Evolutionary conservation across 2,888 invertebrate species (phyloP), one percentile per base, ranked within the genome.

Genomic region (Podabrus alpinus): DNA sequence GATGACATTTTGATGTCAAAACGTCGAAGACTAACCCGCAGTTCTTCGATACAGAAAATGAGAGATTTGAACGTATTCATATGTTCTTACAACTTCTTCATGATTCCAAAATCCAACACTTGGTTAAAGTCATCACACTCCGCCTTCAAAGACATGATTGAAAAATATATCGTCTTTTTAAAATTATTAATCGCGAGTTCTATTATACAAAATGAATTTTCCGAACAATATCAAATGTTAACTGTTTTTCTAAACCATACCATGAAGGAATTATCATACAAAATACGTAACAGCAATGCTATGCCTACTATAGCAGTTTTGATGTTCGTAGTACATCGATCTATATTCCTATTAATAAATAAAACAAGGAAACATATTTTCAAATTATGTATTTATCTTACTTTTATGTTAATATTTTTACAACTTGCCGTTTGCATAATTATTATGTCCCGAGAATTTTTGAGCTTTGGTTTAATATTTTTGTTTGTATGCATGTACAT

Each of bases 1-100:
- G 45, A 45, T n/a, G 45, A 64, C 9, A 64, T 19, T 17, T 64
- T 64, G 13, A 64, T 19, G 62, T 17, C 62, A 2, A 64, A 64
- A 64, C 15, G 62, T n/a, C n/a, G 21, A 64, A 17, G 62, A 9
- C 80, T 86, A 29, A 82, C 82, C 15, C 80, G 86, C 9, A 82
- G 82, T 10, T 78, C 84, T 2, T 86, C 86, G 7, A 80, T 86
- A 25, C 85, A 86, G 19, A 85, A 83, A 71, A 84, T 86, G 74
- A 82, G 78, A 66, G 81, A 83, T 62, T 84, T 86, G 81, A 86
- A 86, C 82, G 81, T 79, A n/a, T 85, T 82, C 80, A 84, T 86
- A 15, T 86, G 86, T 76, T 83, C 85, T 7, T 86, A 86, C 72
- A 84, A 86, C 73, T 86, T 81, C 78, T 84, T 80, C 80, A 79